These are phyloP conservation scores for Coptodon bakossiorum DNA, from an alignment of 2,113 vertebrate species.

Conservation along the genomic window DNA sequence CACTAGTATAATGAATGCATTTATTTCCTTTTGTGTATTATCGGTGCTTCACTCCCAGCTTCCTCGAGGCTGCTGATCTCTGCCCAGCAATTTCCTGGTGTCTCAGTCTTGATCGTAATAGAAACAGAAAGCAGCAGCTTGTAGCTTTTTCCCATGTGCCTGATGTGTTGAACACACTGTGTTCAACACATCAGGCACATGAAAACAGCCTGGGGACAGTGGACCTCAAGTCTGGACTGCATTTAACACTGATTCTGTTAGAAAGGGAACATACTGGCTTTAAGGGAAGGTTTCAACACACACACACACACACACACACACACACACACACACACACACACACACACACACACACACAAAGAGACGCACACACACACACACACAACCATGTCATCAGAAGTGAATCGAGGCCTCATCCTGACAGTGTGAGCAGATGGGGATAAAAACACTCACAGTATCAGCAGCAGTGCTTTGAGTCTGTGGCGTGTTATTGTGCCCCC, in stretches of 20 bases:
- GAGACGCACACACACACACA: background rate
- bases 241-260: conserved; percentile 17
- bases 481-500: background rate
- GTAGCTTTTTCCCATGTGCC: background rate
- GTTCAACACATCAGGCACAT: background rate
- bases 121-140: background rate
- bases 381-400: background rate
- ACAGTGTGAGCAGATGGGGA: background rate
- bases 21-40: background rate
- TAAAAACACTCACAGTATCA: background rate
- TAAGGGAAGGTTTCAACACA: background rate
- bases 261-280: conserved; percentile 20
- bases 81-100: background rate
- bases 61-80: background rate
- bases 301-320: background rate
- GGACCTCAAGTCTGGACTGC: background rate
- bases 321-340: background rate
- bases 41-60: background rate
- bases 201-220: background rate
- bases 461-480: background rate
- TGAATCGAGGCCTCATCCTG: background rate
- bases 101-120: background rate
- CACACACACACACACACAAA: background rate
- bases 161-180: accelerated
- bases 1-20: background rate